Evolutionary conservation across 1,140 invertebrate species (phyloP).

Genomic region (Nixonia krombeini): DNA sequence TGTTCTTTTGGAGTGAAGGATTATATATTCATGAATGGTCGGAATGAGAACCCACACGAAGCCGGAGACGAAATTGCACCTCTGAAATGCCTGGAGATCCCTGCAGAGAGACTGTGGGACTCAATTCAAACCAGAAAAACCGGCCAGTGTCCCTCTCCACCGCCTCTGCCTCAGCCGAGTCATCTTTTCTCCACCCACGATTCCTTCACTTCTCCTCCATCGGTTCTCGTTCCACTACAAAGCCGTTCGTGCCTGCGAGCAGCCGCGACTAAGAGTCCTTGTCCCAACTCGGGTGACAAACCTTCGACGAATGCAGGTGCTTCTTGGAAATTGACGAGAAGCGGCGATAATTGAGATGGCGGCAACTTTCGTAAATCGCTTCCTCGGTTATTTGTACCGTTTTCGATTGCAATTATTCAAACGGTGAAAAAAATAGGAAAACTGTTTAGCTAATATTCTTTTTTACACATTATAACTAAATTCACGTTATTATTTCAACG

Average conservation of each 20-base stretch:
- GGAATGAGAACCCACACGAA: conserved; percentile 38
- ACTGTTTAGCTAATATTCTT: no score
- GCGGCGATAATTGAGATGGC: not conserved
- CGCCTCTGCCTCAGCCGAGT: conserved; percentile 12
- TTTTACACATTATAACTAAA: no score
- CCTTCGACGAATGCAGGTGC: not conserved
- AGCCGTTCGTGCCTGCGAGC: conserved; percentile 1
- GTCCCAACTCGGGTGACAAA: conserved; percentile 3
- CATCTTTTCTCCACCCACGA: conserved; percentile 5
- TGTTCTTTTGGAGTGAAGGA: not conserved
- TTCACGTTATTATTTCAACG: no score
- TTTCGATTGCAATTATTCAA: no score
- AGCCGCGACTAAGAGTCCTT: conserved; percentile 5
- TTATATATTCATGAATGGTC: not conserved
- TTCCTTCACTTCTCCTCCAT: conserved; percentile 11
- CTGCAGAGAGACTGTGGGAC: conserved; percentile 40
- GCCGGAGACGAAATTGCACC: conserved; percentile 36
- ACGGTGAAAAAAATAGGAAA: no score
- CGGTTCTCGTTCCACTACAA: conserved; percentile 19
- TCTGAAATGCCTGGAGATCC: conserved; percentile 43
- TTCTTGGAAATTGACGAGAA: not conserved
- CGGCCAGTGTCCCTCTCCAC: conserved; percentile 48
- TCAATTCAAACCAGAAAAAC: conserved; percentile 66
- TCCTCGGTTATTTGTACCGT: no score
- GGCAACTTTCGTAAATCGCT: not conserved